Evolutionary conservation across 2,797 vertebrate species (phyloP), one percentile per base, ranked within the genome.

Genomic region (Sebastiscus albofasciatus): DNA sequence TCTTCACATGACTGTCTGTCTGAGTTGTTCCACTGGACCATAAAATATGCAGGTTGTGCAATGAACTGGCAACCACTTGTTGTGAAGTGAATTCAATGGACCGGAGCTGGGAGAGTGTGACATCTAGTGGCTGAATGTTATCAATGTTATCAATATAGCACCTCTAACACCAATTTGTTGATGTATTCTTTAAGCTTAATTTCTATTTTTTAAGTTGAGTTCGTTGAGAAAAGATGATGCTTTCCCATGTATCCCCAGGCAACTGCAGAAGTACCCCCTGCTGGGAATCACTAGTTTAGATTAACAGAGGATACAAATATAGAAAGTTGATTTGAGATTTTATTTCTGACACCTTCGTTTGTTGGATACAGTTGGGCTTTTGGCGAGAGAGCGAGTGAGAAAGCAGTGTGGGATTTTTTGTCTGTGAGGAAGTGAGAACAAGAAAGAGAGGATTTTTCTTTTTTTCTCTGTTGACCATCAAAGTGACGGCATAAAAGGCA

Each of bases 401-500:
- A 80, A 79, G 64, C 59, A 72, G 27, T 29, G 54, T 77, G 72
- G 26, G 49, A 74, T 67, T 83, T 79, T 79, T 73, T 78, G 68
- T 68, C 34, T 79, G 61, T 62, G 62, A 85, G 72, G 67, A 87
- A 83, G 81, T 71, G 34, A 77, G 69, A 81, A 71, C 29, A 83
- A 86, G 76, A 84, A 79, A 72, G n/a, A 54, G 46, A 27, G 12
- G 14, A n/a, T 39, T 76, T 58, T 77, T 70, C 22, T 0, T 29
- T 46, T 20, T 61, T 77, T 72, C 39, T 72, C 67, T 75, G 24
- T 80, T 78, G 79, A 87, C 89, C 71, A 84, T 91, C 82, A 93
- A 91, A 93, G 79, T 81, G 83, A 90, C 55, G 70, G 59, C 75
- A 83, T 89, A 77, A 90, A 90, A 91, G 85, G 68, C 85, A 62